A percentile compares a stretch with the other conserved stretches of the same genome.
These are phyloP conservation scores for Strongylocentrotus purpuratus DNA, from an alignment of 35 echinoderm and acorn worm genomes.

Conservation along the genomic window DNA sequence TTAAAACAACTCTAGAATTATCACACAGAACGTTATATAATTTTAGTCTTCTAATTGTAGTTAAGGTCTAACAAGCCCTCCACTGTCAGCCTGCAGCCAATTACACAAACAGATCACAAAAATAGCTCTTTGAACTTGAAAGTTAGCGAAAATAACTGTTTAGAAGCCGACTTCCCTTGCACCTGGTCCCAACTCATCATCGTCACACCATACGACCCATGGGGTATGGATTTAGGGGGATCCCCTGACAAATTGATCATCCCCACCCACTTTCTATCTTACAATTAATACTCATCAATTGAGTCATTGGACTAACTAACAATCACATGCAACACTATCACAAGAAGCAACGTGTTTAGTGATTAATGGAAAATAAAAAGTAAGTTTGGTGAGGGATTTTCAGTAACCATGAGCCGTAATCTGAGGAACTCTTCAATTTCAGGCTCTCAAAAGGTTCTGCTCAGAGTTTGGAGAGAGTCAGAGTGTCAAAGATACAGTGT, in stretches of 20 bases:
- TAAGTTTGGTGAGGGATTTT: neutral
- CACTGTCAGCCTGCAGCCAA: neutral
- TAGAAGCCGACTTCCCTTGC: neutral
- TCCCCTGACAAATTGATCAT: slow-evolving; percentile 17
- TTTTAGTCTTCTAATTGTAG: too few relatives aligned
- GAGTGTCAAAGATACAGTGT: too few relatives aligned
- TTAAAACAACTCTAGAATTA: too few relatives aligned
- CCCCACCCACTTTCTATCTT: neutral
- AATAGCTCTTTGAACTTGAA: neutral
- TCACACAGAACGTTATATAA: too few relatives aligned
- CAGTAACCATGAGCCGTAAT: neutral
- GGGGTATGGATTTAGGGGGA: neutral
- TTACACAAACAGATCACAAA: neutral
- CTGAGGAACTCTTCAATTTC: neutral
- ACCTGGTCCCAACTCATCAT: neutral
- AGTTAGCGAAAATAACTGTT: neutral
- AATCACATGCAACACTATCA: slow-evolving; percentile 1
- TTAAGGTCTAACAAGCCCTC: neutral
- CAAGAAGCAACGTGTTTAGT: neutral
- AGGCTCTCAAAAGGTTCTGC: neutral
- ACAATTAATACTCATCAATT: slow-evolving; percentile 1
- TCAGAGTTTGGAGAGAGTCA: too few relatives aligned
- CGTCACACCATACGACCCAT: neutral
- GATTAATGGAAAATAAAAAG: neutral
- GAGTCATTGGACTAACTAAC: neutral